phyloP scores from a whole-genome alignment of 2,113 vertebrate genomes.

The Agelaius tricolor region DNA sequence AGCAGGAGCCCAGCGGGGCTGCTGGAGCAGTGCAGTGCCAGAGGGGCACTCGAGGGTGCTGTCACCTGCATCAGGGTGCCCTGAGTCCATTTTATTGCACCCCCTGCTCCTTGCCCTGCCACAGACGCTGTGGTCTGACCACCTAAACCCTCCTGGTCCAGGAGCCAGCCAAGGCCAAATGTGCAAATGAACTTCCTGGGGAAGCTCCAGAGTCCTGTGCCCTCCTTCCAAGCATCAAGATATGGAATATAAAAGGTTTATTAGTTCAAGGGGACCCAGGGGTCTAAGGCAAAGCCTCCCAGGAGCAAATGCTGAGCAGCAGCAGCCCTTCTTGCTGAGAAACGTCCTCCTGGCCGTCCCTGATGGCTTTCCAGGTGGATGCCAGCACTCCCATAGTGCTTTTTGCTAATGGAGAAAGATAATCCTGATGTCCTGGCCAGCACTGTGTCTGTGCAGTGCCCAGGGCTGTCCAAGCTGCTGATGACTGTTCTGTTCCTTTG shows the following conservation, averaged over 20 bases:
- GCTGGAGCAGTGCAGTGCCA: background rate
- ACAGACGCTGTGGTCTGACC: background rate
- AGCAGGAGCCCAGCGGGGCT: background rate
- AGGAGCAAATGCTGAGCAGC: background rate
- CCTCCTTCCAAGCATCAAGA: background rate
- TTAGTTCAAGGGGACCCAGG: background rate
- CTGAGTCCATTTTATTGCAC: background rate
- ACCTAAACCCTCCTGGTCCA: background rate
- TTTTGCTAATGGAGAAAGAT: conserved; percentile 11
- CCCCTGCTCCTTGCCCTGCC: background rate
- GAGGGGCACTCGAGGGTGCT: background rate
- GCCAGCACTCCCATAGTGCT: conserved; percentile 6
- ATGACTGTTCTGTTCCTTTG: background rate
- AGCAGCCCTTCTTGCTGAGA: background rate
- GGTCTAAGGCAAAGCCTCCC: background rate
- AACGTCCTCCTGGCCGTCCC: background rate
- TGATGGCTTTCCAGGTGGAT: background rate
- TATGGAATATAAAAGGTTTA: background rate
- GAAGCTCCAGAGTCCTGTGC: background rate
- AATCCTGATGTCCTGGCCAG: conserved; percentile 15
- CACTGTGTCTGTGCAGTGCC: background rate
- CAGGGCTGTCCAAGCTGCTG: conserved; percentile 33
- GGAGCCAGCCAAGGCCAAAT: background rate
- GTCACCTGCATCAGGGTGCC: background rate
- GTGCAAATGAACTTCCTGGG: background rate